Evolutionary conservation across 2,797 vertebrate species (phyloP).

Genomic region (Pseudocheirus occidentalis): DNA sequence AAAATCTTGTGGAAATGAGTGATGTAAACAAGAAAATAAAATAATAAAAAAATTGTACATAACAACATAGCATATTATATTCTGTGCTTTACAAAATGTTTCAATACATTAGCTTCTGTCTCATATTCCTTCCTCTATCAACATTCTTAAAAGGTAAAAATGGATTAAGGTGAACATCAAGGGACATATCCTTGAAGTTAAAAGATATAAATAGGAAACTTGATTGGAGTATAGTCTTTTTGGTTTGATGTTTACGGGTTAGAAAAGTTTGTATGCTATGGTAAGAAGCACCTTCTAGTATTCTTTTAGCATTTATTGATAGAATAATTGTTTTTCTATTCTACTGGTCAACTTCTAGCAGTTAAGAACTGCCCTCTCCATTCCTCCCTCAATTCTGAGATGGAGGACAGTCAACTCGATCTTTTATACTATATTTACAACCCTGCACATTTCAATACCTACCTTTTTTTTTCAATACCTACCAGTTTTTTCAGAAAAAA

Average conservation of each 20-base stretch:
- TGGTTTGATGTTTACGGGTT: not conserved
- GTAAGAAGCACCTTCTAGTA: not conserved
- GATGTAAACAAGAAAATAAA: too few relatives aligned
- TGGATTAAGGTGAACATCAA: not conserved
- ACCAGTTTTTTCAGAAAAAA: not conserved
- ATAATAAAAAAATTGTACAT: too few relatives aligned
- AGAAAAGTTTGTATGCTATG: not conserved
- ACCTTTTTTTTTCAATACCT: not conserved
- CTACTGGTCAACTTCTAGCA: not conserved
- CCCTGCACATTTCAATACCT: not conserved
- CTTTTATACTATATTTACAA: not conserved
- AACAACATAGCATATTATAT: not conserved
- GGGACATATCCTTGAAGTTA: not conserved
- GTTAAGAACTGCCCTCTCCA: not conserved
- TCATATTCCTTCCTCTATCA: not conserved
- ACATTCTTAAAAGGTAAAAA: not conserved
- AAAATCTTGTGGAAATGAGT: too few relatives aligned
- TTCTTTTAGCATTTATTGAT: not conserved
- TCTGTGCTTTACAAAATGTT: not conserved
- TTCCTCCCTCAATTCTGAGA: not conserved
- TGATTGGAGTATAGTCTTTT: not conserved
- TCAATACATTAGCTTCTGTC: not conserved
- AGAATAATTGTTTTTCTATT: not conserved
- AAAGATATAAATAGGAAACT: not conserved
- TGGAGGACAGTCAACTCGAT: too few relatives aligned